A percentile compares a stretch with the other conserved stretches of the same genome.
These are phyloP conservation scores for Lepilemur ruficaudatus DNA, from an alignment of 2,797 vertebrate genomes.

Conservation along the genomic window DNA sequence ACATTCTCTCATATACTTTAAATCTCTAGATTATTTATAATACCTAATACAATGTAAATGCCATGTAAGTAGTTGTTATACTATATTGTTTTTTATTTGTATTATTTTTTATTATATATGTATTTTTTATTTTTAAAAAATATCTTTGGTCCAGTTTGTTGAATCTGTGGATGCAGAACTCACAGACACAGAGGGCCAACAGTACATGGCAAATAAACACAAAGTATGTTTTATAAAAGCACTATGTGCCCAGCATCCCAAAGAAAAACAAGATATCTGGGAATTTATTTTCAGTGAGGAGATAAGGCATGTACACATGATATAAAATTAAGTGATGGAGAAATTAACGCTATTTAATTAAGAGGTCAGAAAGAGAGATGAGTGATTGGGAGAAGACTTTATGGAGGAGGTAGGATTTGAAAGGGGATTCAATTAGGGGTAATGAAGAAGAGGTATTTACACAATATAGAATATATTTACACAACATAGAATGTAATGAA, in stretches of 20 bases:
- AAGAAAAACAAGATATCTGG: background rate
- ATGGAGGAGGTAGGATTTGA: background rate
- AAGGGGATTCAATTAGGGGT: background rate
- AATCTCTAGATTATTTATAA: background rate
- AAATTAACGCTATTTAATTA: background rate
- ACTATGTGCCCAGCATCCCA: background rate
- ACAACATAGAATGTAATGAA: too few species aligned
- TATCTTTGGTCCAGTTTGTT: background rate
- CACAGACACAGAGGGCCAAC: background rate
- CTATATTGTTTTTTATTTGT: background rate
- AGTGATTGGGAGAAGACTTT: background rate
- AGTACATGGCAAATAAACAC: background rate
- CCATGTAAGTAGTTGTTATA: background rate
- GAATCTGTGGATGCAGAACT: background rate
- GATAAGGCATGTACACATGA: background rate
- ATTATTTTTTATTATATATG: background rate
- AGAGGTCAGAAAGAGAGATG: background rate
- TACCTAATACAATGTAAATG: background rate
- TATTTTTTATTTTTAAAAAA: background rate
- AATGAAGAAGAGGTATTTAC: background rate
- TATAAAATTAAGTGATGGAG: background rate
- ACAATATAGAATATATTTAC: too few species aligned
- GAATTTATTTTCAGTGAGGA: background rate
- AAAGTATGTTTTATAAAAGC: background rate
- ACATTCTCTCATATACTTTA: too few species aligned